A percentile compares a stretch with the other conserved stretches of the same genome.
These are phyloP conservation scores for Philopedon plagiatum DNA, from an alignment of 2,888 invertebrate genomes.

Conservation along the genomic window DNA sequence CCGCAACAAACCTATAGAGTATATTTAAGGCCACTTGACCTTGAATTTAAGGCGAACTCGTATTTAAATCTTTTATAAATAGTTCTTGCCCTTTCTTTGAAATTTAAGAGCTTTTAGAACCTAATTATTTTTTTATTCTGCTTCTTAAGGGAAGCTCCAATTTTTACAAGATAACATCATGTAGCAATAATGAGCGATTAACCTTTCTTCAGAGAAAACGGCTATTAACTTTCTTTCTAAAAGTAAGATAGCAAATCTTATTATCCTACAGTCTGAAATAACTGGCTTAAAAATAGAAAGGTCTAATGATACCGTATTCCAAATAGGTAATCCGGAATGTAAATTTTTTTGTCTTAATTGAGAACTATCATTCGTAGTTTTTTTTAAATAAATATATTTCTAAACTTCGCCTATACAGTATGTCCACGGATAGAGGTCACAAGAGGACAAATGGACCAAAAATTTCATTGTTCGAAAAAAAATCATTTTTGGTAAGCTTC, in stretches of 20 bases:
- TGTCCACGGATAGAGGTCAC: too few relatives aligned
- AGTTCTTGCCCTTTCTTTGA: neutral
- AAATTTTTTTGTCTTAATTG: too few relatives aligned
- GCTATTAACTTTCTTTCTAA: neutral
- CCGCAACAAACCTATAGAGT: too few relatives aligned
- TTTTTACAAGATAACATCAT: neutral
- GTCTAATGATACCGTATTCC: neutral
- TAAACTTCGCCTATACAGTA: too few relatives aligned
- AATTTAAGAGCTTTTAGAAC: neutral
- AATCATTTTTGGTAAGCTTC: too few relatives aligned
- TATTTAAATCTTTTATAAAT: neutral
- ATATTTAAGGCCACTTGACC: too few relatives aligned
- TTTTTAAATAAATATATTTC: too few relatives aligned
- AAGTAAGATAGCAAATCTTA: neutral
- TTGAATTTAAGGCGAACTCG: too few relatives aligned
- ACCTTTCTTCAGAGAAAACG: neutral
- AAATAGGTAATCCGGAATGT: too few relatives aligned
- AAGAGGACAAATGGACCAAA: too few relatives aligned
- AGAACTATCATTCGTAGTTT: too few relatives aligned
- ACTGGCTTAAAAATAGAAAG: neutral
- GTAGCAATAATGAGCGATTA: neutral
- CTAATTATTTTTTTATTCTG: neutral
- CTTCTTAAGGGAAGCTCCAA: neutral
- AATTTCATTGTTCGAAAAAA: too few relatives aligned
- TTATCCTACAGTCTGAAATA: neutral